Base-by-base conservation (phyloP, 2,797 vertebrate genomes). In the Enteromius viviparus region DNA sequence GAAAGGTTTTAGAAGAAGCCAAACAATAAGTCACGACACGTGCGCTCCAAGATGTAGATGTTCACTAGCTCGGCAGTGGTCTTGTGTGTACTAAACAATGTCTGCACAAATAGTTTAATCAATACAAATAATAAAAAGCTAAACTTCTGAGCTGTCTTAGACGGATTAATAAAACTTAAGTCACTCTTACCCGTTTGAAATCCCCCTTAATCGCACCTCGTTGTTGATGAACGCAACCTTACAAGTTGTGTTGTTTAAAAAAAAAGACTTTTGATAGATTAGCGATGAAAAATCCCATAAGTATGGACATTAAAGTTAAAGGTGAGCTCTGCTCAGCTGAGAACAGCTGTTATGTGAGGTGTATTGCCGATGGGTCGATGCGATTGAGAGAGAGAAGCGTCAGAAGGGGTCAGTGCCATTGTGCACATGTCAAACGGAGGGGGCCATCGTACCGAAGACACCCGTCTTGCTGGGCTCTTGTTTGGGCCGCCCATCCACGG, bases 401-500 rank as follows among this genome's bases (percentile, higher is more conserved):
- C 26, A 49, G 83, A 80, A 65, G 79, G 76, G 84, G 82, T 83
- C 55, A 85, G 78, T 12, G 74, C 80, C 81, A 86, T 84, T 86
- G 83, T 86, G 80, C 71, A 69, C 11, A 53, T 84, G 80, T 84
- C 81, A 81, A 84, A 66, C 71, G 29, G 83, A 76, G 81, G 76
- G 76, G 69, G 83, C 40, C 80, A 64, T 65, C 81, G 53, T 55
- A 78, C 71, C 8, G 45, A 86, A 69, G 71, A 78, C 77, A 71
- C 76, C 62, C 29, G 76, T 72, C 85, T 71, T 34, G 77, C 84
- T 89, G 87, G 84, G 78, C 81, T 89, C 87, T 84, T 85, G 77
- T 85, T 86, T 14, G 80, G 78, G 82, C 70, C 79, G 85, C 86
- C 83, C 80, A 74, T 80, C 81, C 60, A 55, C 6, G 4, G 45